Conservation (phyloP, 64 coral and sea anemone genomes). For the Platygyra sinensis region DNA sequence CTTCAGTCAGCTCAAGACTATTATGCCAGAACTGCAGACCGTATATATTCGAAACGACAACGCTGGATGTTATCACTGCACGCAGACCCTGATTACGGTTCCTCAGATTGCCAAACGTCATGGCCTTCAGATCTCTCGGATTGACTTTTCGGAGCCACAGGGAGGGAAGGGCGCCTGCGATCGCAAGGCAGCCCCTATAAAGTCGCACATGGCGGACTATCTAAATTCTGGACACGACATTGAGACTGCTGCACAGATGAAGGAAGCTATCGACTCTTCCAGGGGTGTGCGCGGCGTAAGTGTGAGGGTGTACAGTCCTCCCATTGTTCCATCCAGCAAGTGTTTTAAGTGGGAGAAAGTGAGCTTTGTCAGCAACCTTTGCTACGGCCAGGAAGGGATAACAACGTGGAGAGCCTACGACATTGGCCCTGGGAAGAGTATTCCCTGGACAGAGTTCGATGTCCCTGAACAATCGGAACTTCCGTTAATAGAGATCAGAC, state of each 20-base stretch:
- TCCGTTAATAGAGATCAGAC: conserved; percentile 5
- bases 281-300: conserved; percentile 10
- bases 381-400: background rate
- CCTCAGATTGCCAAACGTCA: conserved; percentile 29
- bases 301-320: conserved; percentile 3
- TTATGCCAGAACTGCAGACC: conserved; percentile 24
- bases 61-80: conserved; percentile 20
- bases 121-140: conserved; percentile 26
- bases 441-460: conserved; percentile 25
- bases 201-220: conserved; percentile 21
- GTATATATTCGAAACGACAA: conserved; percentile 16
- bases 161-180: conserved; percentile 9
- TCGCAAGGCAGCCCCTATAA: conserved; percentile 23
- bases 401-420: background rate
- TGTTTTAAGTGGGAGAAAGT: conserved; percentile 19
- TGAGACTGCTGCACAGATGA: conserved; percentile 36
- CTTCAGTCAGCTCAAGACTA: conserved; percentile 3
- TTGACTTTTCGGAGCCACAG: conserved; percentile 29
- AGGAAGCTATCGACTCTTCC: conserved; percentile 15
- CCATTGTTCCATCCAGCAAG: background rate
- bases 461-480: conserved; percentile 30
- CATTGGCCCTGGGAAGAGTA: no score
- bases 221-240: conserved; percentile 42
- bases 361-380: conserved; percentile 17
- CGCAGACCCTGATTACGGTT: background rate